Evolutionary conservation across 2,888 invertebrate species (phyloP).

Genomic region (Polydrusus cervinus): DNA sequence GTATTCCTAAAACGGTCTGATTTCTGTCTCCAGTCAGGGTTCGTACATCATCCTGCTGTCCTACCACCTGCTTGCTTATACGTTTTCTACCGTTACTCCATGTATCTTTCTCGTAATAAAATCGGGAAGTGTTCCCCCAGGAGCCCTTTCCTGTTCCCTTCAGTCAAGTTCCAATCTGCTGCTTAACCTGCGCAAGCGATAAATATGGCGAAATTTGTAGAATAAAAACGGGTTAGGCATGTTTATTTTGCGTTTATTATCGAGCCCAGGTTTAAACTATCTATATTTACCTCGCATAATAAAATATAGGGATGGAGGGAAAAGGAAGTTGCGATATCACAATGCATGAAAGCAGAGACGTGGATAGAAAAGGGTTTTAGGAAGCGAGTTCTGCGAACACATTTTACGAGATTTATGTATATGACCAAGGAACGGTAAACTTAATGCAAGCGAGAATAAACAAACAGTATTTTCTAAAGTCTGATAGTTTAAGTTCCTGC

Average conservation of each 20-base stretch:
- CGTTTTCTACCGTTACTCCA: conserved; percentile 44
- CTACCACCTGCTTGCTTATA: conserved; percentile 50
- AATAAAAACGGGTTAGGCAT: conserved; percentile 52
- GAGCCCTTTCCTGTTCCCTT: conserved; percentile 58
- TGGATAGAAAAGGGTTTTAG: not conserved
- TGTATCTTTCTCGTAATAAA: conserved; percentile 64
- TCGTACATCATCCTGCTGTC: conserved; percentile 49
- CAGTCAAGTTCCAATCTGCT: conserved; percentile 54
- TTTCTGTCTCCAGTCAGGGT: conserved; percentile 44
- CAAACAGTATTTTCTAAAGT: no score
- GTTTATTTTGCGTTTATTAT: conserved; percentile 51
- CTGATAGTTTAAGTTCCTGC: no score
- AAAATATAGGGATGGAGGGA: conserved; percentile 3
- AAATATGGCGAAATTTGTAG: conserved; percentile 50
- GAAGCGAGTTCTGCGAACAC: no score
- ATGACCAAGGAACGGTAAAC: no score
- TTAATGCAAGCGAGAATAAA: no score
- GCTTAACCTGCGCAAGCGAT: conserved; percentile 51
- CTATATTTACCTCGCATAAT: conserved; percentile 15
- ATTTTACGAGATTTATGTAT: no score
- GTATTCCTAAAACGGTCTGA: conserved; percentile 43
- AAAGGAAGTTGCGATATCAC: conserved; percentile 5
- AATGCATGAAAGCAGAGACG: not conserved
- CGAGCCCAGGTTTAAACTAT: conserved; percentile 19
- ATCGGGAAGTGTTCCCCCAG: conserved; percentile 61